A percentile compares a stretch with the other conserved stretches of the same genome.
Conservation (phyloP, 1,140 invertebrate species). For the Lutraria rhynchaena region DNA sequence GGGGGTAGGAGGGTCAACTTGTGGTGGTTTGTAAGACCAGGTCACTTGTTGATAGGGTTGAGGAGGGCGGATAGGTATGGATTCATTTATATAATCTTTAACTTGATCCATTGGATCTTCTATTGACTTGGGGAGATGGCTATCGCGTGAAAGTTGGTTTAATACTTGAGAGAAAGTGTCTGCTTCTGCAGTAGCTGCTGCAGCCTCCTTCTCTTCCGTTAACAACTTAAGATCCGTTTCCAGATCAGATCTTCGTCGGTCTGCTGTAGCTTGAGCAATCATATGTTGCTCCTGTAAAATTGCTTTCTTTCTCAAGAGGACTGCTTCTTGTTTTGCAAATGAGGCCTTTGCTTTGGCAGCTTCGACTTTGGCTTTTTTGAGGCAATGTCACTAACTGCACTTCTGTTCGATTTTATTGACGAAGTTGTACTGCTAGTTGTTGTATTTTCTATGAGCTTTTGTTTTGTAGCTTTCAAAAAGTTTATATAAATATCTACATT, state of each 20-base stretch:
- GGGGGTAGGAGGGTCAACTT: too few species aligned
- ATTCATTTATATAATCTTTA: conserved; percentile 1
- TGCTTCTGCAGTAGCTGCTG: conserved; percentile 14
- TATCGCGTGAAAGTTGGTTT: neutral
- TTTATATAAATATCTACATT: too few species aligned
- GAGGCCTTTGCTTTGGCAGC: conserved; percentile 6
- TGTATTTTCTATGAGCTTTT: too few species aligned
- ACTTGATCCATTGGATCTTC: conserved; percentile 13
- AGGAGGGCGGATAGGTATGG: too few species aligned
- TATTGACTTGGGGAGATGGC: neutral
- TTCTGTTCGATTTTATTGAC: too few species aligned
- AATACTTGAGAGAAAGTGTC: neutral
- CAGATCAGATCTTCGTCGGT: neutral
- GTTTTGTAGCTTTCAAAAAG: too few species aligned
- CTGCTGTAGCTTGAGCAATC: conserved; percentile 2
- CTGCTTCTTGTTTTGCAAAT: conserved; percentile 16
- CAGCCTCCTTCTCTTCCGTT: neutral
- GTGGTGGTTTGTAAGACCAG: too few species aligned
- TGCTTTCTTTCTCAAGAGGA: neutral
- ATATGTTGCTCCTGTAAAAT: neutral
- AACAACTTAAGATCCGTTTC: neutral
- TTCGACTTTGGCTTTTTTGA: neutral
- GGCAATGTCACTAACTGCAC: too few species aligned
- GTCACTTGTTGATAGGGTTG: too few species aligned
- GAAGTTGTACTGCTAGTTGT: too few species aligned